These are phyloP conservation scores for Aquatica leii DNA, from an alignment of 2,888 invertebrate species.

Conservation along the genomic window DNA sequence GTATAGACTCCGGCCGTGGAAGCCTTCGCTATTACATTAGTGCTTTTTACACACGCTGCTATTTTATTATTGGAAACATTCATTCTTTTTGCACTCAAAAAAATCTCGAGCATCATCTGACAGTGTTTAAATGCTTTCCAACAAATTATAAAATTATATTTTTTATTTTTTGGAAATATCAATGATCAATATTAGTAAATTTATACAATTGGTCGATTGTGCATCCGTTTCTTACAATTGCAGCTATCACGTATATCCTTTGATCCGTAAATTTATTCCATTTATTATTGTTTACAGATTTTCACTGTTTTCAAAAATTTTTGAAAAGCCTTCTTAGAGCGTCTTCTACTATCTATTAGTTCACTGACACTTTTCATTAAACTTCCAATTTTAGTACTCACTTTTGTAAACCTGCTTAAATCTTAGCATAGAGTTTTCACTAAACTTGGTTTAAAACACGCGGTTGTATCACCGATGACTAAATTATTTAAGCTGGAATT, in stretches of 20 bases:
- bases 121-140: constrained; percentile 73
- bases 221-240: constrained; percentile 86
- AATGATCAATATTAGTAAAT: constrained; percentile 94
- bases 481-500: constrained; percentile 87
- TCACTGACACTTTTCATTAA: constrained; percentile 99
- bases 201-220: constrained; percentile 85
- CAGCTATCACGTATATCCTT: constrained; percentile 95
- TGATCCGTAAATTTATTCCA: constrained; percentile 94
- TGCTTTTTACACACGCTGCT: constrained; percentile 81
- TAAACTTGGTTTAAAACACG: constrained; percentile 98
- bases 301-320: constrained; percentile 97
- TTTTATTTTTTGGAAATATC: constrained; percentile 96
- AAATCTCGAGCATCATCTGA: constrained; percentile 67
- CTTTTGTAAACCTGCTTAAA: constrained; percentile 91
- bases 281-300: constrained; percentile 82
- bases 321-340: constrained; percentile 99
- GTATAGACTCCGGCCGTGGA: no score
- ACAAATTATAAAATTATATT: constrained; percentile 78
- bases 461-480: constrained; percentile 94
- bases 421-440: constrained; percentile 99
- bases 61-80: constrained; percentile 99
- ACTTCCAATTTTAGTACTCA: constrained; percentile 97
- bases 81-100: constrained; percentile 87
- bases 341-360: constrained; percentile 98
- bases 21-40: no score